Conservation (phyloP, 2,888 invertebrate genomes). For the Brassicogethes aeneus region DNA sequence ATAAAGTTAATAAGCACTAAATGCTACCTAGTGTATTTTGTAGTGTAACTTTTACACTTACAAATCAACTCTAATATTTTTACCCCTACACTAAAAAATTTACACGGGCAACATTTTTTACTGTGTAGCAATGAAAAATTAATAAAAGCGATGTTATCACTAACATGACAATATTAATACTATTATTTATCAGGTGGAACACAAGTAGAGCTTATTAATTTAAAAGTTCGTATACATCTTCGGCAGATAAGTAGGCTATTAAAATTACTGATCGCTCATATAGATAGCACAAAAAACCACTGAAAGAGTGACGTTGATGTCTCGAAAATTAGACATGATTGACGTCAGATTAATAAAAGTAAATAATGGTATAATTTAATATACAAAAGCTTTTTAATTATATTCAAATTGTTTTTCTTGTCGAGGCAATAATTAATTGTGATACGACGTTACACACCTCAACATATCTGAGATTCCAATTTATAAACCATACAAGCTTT, state of each 20-base stretch:
- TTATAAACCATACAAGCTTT: no score
- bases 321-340: background rate
- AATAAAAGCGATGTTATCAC: background rate
- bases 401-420: background rate
- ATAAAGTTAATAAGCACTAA: no score
- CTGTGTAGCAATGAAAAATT: no score
- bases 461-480: no score
- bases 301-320: background rate
- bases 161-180: background rate
- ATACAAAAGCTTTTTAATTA: background rate
- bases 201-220: slow-evolving; percentile 1
- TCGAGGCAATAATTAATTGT: no score
- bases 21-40: no score
- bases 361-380: background rate
- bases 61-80: no score
- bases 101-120: no score
- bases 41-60: no score
- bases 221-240: background rate
- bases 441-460: no score
- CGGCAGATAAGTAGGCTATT: background rate
- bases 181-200: background rate
- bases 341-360: background rate
- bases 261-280: background rate
- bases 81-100: no score
- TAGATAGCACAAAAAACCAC: background rate